A percentile compares a stretch with the other conserved stretches of the same genome.
Evolutionary conservation across 1,140 invertebrate species (phyloP).

Genomic region (Chlorops oryzae): DNA sequence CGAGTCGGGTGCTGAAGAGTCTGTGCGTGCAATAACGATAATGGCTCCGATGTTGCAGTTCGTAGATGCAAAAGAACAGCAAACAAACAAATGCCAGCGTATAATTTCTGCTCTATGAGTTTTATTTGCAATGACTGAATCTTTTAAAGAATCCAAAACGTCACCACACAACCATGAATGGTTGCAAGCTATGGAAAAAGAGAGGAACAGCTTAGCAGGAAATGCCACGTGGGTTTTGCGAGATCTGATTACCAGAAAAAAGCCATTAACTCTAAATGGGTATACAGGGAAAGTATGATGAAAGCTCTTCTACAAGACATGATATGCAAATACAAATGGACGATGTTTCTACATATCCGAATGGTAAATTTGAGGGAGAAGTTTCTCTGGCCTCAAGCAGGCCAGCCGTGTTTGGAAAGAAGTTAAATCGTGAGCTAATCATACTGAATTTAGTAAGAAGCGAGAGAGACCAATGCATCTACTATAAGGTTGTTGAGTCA

Average conservation of each 20-base stretch:
- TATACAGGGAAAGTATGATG: too few relatives aligned
- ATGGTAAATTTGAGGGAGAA: constrained; percentile 35
- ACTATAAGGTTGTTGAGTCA: constrained; percentile 20
- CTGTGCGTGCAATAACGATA: too few relatives aligned
- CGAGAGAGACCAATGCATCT: constrained; percentile 31
- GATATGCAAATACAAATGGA: constrained; percentile 23
- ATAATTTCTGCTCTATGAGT: too few relatives aligned
- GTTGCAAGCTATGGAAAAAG: not conserved
- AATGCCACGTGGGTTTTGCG: constrained; percentile 29
- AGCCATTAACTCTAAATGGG: too few relatives aligned
- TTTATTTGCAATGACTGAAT: too few relatives aligned
- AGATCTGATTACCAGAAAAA: too few relatives aligned
- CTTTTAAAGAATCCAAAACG: too few relatives aligned
- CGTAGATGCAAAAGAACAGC: too few relatives aligned
- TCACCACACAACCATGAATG: too few relatives aligned
- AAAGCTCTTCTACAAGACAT: constrained; percentile 12
- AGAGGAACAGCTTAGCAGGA: constrained; percentile 21
- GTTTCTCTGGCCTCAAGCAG: constrained; percentile 47
- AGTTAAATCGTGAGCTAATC: constrained; percentile 24
- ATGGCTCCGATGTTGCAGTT: too few relatives aligned
- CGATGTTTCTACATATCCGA: constrained; percentile 14
- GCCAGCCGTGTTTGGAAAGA: constrained; percentile 31
- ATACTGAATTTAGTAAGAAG: constrained; percentile 23
- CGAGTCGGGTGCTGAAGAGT: too few relatives aligned
- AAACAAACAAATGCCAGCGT: too few relatives aligned